A percentile compares a stretch with the other conserved stretches of the same genome.
phyloP scores from a whole-genome alignment of 1,140 invertebrate genomes.

The Lamellibrachia luymesi region DNA sequence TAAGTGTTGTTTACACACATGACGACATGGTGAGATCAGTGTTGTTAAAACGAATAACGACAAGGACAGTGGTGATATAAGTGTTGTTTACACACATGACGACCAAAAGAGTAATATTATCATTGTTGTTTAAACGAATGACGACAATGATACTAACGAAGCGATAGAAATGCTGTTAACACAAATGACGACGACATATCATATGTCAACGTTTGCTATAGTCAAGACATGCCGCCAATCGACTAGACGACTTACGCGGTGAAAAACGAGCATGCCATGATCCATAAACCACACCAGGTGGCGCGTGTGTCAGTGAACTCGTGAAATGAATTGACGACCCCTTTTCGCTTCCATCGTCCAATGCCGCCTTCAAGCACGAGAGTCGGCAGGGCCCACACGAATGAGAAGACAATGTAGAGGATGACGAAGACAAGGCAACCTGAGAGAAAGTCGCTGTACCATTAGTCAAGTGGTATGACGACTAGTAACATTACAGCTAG shows the following conservation, averaged over 20 bases:
- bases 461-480: too few relatives aligned
- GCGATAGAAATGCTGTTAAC: not conserved
- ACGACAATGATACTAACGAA: not conserved
- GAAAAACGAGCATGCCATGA: conserved; percentile 18
- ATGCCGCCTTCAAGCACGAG: conserved; percentile 48
- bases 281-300: conserved; percentile 48
- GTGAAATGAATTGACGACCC: conserved; percentile 42
- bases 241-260: not conserved
- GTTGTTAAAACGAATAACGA: too few relatives aligned
- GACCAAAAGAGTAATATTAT: too few relatives aligned
- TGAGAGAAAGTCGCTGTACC: conserved; percentile 26
- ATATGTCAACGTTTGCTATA: not conserved
- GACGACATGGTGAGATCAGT: too few relatives aligned
- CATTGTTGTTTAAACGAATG: too few relatives aligned
- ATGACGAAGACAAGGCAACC: conserved; percentile 49
- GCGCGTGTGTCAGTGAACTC: conserved; percentile 38
- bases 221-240: not conserved
- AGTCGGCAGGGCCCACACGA: conserved; percentile 50
- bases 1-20: too few relatives aligned
- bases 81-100: too few relatives aligned
- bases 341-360: conserved; percentile 45
- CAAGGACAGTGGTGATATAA: too few relatives aligned
- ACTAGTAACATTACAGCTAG: too few relatives aligned
- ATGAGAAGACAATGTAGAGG: conserved; percentile 46
- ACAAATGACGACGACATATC: not conserved